phyloP scores from a whole-genome alignment of 2,113 vertebrate genomes.

The Ailurus styani region DNA sequence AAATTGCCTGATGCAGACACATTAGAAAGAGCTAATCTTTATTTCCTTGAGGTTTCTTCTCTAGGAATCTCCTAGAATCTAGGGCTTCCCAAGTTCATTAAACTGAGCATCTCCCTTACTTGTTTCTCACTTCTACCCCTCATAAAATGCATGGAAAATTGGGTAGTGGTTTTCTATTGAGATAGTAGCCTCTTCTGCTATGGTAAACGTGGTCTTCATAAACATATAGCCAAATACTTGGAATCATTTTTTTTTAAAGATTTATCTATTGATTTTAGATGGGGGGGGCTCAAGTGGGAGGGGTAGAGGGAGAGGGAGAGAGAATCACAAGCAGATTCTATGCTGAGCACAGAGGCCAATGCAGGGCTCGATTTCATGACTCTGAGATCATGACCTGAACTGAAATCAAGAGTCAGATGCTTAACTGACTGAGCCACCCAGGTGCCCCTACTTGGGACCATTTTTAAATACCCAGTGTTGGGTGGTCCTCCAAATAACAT shows the following conservation, averaged over 20 bases:
- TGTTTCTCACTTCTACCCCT: not conserved
- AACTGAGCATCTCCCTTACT: not conserved
- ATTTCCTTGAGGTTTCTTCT: not conserved
- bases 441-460: not conserved
- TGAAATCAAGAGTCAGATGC: not conserved
- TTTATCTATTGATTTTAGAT: not conserved
- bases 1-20: not conserved
- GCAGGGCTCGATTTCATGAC: not conserved
- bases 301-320: not conserved
- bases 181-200: not conserved
- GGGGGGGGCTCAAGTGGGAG: not conserved
- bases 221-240: not conserved
- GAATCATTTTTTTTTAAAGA: not conserved
- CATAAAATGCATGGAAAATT: not conserved
- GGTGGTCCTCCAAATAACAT: not conserved
- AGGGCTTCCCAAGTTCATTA: not conserved
- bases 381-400: not conserved
- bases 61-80: not conserved
- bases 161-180: not conserved
- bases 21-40: not conserved
- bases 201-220: not conserved
- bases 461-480: not conserved
- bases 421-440: not conserved
- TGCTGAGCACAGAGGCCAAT: not conserved
- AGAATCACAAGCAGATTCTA: not conserved